Base-by-base conservation (phyloP, 2,888 invertebrate species). In the Drosophila meridiana region DNA sequence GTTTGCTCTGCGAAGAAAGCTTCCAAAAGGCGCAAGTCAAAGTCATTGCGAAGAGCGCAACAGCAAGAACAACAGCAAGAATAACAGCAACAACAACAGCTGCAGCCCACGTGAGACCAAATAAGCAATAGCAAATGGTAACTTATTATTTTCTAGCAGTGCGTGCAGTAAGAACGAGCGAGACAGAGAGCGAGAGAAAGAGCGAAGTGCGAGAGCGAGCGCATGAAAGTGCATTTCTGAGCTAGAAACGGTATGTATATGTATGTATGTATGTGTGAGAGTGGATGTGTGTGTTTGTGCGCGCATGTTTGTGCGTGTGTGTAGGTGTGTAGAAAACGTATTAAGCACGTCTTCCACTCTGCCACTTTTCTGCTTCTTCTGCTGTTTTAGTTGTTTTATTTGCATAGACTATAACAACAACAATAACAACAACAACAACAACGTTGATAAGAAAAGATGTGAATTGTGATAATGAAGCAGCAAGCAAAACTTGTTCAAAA, bases 181-280 rank as follows among this genome's bases (percentile, higher is more conserved):
- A n/a, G 14, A 48, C 53, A 42, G 30, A 26, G n/a, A 11, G 9
- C 4, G n/a, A 26, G 38, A 13, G 14, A 42, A 57, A 45, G 38
- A 30, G 11, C 42, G 57, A n/a, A 28, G 28, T 26, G 30, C 45
- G 50, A 56, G 61, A 67, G 72, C 52, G 57, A 59, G 53, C 67
- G 63, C 73, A 78, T 63, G 87, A 81, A 81, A 83, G 89, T 89
- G 87, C 87, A 82, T 61, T 61, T 50, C 32, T 32, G 53, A 56
- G 67, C 61, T 56, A 61, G 71, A 48, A 59, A 43, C 32, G 53
- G 45, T 73, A 42, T 75, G 13, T 47, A 43, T 30, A 28, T 63
- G 40, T 26, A 3, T 3, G 11, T 26, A 5, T 52, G 6, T 13
- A 7, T 38, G 2, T 34, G 36, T 30, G 13, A 4, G 8, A 52